Conservation (phyloP, 2,113 vertebrate species). For the Caloenas nicobarica region DNA sequence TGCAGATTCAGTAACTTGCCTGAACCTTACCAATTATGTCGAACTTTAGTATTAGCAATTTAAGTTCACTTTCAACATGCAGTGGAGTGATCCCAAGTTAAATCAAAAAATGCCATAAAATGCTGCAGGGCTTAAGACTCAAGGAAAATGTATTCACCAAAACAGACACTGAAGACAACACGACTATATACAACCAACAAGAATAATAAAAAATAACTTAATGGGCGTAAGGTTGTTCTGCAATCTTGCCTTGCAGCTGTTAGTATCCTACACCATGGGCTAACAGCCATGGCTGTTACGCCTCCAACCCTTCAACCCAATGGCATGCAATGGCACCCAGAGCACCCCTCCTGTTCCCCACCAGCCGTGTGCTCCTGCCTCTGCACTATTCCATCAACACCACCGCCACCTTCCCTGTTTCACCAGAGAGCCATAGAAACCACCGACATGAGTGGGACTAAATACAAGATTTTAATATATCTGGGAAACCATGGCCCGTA, state of each 20-base stretch:
- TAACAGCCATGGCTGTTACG: neutral
- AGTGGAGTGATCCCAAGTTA: neutral
- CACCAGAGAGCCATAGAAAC: neutral
- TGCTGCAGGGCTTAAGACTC: neutral
- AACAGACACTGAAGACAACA: neutral
- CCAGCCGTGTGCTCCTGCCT: neutral
- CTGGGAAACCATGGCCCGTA: neutral
- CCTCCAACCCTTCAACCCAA: neutral
- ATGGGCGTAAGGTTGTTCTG: neutral
- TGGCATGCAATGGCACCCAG: neutral
- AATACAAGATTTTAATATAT: neutral
- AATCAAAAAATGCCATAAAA: neutral
- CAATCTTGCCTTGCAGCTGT: neutral
- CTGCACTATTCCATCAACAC: neutral
- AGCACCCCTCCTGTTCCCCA: neutral
- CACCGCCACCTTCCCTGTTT: neutral
- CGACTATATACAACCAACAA: neutral
- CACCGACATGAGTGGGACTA: neutral
- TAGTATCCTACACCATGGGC: fast-evolving
- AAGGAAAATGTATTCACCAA: neutral
- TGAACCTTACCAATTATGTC: neutral
- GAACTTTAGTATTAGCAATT: neutral
- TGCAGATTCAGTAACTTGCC: neutral
- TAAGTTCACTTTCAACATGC: neutral
- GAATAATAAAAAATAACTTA: fast-evolving